phyloP scores from a whole-genome alignment of 2,797 vertebrate species.

The Alcedo quadribrachys region DNA sequence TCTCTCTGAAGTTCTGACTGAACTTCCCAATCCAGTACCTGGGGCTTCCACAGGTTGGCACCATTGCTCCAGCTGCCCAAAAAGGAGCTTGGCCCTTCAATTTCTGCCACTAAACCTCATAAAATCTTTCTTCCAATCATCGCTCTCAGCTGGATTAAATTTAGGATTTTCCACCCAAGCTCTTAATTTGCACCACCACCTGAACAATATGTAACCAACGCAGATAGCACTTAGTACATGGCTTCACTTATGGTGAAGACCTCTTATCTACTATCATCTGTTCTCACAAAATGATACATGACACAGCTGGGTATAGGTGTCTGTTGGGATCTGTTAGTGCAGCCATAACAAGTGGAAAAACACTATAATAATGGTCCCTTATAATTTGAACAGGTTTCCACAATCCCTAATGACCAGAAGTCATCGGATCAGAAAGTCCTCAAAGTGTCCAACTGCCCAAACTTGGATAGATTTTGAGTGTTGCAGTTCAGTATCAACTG shows the following conservation, averaged over 20 bases:
- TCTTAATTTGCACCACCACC: not conserved
- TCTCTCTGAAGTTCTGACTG: not conserved
- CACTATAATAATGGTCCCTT: not conserved
- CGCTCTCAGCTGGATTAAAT: not conserved
- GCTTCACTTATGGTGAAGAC: not conserved
- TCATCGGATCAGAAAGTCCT: not conserved
- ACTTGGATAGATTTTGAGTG: not conserved
- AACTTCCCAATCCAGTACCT: not conserved
- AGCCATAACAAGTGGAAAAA: not conserved
- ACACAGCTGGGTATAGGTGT: not conserved
- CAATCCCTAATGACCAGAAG: not conserved
- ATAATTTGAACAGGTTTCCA: not conserved
- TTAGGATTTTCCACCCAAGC: not conserved
- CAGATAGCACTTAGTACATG: not conserved
- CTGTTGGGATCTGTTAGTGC: not conserved
- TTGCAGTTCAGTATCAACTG: not conserved
- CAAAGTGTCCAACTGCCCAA: not conserved
- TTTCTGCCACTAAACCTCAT: not conserved
- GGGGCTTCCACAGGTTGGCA: not conserved
- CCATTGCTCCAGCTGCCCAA: not conserved
- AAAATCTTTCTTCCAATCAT: not conserved
- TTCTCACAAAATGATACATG: rapidly evolving
- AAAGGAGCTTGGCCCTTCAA: rapidly evolving
- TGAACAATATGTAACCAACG: not conserved
- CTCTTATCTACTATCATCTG: not conserved